Evolutionary conservation across 2,797 vertebrate genomes (phyloP).

Genomic region (Sitta carolinensis): DNA sequence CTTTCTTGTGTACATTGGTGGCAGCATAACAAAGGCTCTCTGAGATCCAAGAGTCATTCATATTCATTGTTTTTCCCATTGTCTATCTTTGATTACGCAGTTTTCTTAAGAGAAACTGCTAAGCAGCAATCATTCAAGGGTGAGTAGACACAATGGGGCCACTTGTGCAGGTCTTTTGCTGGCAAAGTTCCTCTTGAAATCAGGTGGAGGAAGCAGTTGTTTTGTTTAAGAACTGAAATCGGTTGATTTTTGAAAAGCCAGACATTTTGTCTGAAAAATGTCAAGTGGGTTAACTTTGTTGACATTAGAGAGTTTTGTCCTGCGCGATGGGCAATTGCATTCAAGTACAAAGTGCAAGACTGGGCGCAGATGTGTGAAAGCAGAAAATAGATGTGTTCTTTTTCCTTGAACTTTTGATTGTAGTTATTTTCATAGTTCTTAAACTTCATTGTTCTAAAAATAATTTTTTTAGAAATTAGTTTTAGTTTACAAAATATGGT

Average conservation of each 20-base stretch:
- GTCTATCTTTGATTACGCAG: slow-evolving; percentile 18
- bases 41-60: slow-evolving; percentile 40
- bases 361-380: neutral
- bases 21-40: slow-evolving; percentile 39
- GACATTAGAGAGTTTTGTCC: neutral
- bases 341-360: neutral
- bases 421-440: neutral
- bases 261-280: neutral
- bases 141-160: neutral
- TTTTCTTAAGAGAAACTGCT: slow-evolving; percentile 43
- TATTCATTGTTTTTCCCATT: slow-evolving; percentile 44
- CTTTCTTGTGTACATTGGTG: slow-evolving; percentile 44
- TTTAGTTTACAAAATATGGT: neutral
- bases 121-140: slow-evolving; percentile 5
- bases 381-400: neutral
- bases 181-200: slow-evolving; percentile 12
- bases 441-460: neutral
- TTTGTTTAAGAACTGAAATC: slow-evolving; percentile 17
- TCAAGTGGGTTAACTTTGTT: neutral
- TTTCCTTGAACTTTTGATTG: neutral
- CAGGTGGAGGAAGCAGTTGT: slow-evolving; percentile 35
- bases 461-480: neutral
- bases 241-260: neutral
- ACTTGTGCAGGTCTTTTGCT: neutral
- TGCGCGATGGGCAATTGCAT: neutral